A percentile compares a stretch with the other conserved stretches of the same genome.
phyloP scores from a whole-genome alignment of 2,888 invertebrate species.

The Leptinotarsa peninsularis region DNA sequence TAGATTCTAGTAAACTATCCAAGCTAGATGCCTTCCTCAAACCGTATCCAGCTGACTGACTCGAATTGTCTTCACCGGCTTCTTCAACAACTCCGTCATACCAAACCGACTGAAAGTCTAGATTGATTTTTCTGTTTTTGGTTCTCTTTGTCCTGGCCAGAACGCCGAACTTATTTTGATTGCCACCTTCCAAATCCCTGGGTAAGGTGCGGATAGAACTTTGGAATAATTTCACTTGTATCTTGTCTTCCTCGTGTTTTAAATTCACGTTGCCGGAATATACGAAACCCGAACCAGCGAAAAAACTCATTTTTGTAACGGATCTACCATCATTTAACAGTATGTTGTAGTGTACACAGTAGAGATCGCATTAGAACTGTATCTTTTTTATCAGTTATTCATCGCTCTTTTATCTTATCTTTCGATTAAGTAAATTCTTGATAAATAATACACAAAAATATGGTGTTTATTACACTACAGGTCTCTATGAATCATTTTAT shows the following conservation, averaged over 20 bases:
- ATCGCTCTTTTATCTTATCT: constrained; percentile 13
- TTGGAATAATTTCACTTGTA: not conserved
- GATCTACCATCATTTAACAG: not conserved
- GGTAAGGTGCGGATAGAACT: not conserved
- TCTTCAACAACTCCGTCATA: constrained; percentile 32
- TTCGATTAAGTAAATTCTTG: constrained; percentile 4
- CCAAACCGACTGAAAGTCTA: constrained; percentile 42
- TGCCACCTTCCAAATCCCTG: not conserved
- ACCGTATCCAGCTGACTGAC: not conserved
- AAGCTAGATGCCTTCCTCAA: constrained; percentile 39
- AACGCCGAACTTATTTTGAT: not conserved
- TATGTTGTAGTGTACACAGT: not conserved
- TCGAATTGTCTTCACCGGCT: not conserved
- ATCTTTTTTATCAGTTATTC: constrained; percentile 13
- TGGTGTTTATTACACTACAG: not conserved
- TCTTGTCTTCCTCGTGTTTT: not conserved
- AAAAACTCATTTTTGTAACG: constrained; percentile 12
- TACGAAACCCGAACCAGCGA: not conserved
- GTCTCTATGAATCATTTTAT: not conserved
- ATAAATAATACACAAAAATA: not conserved
- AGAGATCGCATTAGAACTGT: not conserved
- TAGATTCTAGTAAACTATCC: constrained; percentile 33
- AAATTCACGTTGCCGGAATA: constrained; percentile 3
- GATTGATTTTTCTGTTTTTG: constrained; percentile 36
- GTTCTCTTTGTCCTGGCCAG: not conserved